Conservation (phyloP, 2,797 vertebrate genomes). For the Hippoglossus hippoglossus region DNA sequence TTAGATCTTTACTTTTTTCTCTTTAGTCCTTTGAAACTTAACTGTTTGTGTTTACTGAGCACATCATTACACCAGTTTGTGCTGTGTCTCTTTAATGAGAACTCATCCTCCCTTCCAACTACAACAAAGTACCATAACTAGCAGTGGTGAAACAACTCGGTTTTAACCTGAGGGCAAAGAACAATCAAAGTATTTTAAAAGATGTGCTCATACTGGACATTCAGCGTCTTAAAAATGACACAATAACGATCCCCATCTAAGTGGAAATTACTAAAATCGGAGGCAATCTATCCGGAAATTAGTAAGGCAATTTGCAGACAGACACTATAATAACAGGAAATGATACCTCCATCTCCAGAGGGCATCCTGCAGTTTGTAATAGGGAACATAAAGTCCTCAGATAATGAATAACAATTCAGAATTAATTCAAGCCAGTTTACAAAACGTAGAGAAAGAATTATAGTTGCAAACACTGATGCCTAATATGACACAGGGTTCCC, state of each 20-base stretch:
- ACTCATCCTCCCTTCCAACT: slow-evolving; percentile 6
- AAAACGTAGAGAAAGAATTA: slow-evolving; percentile 23
- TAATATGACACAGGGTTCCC: too few relatives aligned
- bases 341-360: slow-evolving; percentile 49
- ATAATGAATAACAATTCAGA: slow-evolving; percentile 61
- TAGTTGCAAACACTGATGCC: not conserved
- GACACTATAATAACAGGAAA: slow-evolving; percentile 64
- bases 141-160: not conserved
- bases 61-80: slow-evolving; percentile 16
- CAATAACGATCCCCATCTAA: slow-evolving; percentile 31
- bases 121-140: slow-evolving; percentile 7
- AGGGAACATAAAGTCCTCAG: slow-evolving; percentile 63
- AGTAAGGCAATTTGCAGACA: slow-evolving; percentile 55
- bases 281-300: slow-evolving; percentile 63
- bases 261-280: slow-evolving; percentile 43
- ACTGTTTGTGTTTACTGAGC: slow-evolving; percentile 29
- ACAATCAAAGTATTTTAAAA: slow-evolving; percentile 23
- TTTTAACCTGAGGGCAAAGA: slow-evolving; percentile 16
- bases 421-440: slow-evolving; percentile 52
- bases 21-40: slow-evolving; percentile 7
- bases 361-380: slow-evolving; percentile 66
- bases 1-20: slow-evolving; percentile 17
- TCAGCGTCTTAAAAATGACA: slow-evolving; percentile 38
- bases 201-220: slow-evolving; percentile 46
- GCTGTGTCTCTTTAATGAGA: slow-evolving; percentile 25